These are phyloP conservation scores for Equus przewalskii DNA, from an alignment of 2,113 vertebrate species.

Conservation along the genomic window DNA sequence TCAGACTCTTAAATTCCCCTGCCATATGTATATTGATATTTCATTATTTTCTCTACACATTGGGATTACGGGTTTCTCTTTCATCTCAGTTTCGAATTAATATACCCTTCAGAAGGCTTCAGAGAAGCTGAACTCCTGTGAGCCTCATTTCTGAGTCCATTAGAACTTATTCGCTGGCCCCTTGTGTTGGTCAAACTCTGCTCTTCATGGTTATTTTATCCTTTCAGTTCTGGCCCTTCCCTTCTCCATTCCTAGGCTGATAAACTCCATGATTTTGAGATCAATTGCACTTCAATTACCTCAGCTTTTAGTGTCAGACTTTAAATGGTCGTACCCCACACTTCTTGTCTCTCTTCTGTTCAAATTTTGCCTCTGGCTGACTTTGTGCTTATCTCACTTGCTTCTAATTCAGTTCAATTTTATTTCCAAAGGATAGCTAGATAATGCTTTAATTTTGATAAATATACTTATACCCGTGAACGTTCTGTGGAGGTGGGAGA, in stretches of 20 bases:
- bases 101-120: slow-evolving; percentile 67
- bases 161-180: slow-evolving; percentile 24
- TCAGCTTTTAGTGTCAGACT: slow-evolving; percentile 60
- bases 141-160: slow-evolving; percentile 67
- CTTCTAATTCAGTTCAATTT: slow-evolving; percentile 39
- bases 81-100: slow-evolving; percentile 74
- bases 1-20: slow-evolving; percentile 51
- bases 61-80: slow-evolving; percentile 61
- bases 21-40: slow-evolving; percentile 70
- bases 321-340: background rate
- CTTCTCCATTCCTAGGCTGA: slow-evolving; percentile 52
- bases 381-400: background rate
- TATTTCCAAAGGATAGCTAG: background rate
- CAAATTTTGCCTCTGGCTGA: background rate
- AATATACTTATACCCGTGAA: background rate
- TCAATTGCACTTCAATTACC: slow-evolving; percentile 65
- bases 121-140: slow-evolving; percentile 7
- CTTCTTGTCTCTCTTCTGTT: background rate
- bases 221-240: slow-evolving; percentile 40
- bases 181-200: background rate
- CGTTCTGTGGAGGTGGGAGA: background rate
- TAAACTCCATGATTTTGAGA: slow-evolving; percentile 67
- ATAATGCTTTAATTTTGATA: slow-evolving; percentile 31
- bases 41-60: slow-evolving; percentile 68
- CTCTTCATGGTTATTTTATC: slow-evolving; percentile 57